A percentile compares a stretch with the other conserved stretches of the same genome.
phyloP scores from a whole-genome alignment of 2,888 invertebrate genomes.

The Eupithecia subumbrata region DNA sequence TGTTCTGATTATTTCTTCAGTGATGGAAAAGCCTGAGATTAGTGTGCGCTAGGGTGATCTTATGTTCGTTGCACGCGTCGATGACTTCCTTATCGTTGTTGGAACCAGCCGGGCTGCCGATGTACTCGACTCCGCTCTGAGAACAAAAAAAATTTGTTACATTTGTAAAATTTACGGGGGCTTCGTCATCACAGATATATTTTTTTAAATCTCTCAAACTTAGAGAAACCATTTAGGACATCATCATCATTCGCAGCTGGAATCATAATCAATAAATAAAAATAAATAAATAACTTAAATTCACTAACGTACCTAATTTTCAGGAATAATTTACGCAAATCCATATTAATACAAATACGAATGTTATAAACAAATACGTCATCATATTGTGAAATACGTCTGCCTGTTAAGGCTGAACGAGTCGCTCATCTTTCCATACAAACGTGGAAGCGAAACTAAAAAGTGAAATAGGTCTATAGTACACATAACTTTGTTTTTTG shows the following conservation, averaged over 20 bases:
- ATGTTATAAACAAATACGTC: too few relatives aligned
- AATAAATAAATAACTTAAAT: neutral
- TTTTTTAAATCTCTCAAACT: too few relatives aligned
- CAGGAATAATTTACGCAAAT: too few relatives aligned
- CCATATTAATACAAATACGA: too few relatives aligned
- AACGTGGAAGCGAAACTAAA: too few relatives aligned
- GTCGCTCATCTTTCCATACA: too few relatives aligned
- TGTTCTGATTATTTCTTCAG: constrained; percentile 69
- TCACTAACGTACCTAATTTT: neutral
- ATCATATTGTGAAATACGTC: too few relatives aligned
- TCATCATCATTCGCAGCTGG: neutral
- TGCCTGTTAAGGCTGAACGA: too few relatives aligned
- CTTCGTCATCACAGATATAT: too few relatives aligned
- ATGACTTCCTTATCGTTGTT: constrained; percentile 96
- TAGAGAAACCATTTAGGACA: neutral
- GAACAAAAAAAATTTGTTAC: constrained; percentile 18
- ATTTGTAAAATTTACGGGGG: neutral
- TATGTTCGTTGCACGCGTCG: constrained; percentile 95
- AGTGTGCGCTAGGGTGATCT: constrained; percentile 94
- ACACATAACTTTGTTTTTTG: too few relatives aligned
- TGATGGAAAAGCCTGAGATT: constrained; percentile 97
- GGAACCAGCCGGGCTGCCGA: constrained; percentile 97
- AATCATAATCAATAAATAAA: neutral
- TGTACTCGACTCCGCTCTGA: constrained; percentile 96
- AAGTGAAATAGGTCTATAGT: too few relatives aligned